Percentiles rank a stretch among this genome's conserved stretches.
Evolutionary conservation across 64 coral and sea anemone genomes (phyloP).

Genomic region (Platygyra sinensis): DNA sequence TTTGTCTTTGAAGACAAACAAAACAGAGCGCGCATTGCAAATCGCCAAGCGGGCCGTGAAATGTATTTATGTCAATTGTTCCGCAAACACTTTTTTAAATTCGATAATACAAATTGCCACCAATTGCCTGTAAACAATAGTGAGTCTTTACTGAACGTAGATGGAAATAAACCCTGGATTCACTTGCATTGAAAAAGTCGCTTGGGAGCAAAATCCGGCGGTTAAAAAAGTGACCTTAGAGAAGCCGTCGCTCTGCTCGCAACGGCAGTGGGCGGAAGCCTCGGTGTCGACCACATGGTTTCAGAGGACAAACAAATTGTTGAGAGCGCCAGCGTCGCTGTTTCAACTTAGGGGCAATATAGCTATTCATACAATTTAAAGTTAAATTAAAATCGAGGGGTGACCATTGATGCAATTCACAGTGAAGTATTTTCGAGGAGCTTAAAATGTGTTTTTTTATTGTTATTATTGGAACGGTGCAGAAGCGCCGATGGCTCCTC

Average conservation of each 20-base stretch:
- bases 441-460: not conserved
- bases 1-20: slow-evolving; percentile 42
- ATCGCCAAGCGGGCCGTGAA: not conserved
- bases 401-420: not conserved
- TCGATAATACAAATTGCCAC: slow-evolving; percentile 18
- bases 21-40: slow-evolving; percentile 17
- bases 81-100: slow-evolving; percentile 39
- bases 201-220: not conserved
- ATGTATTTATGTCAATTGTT: not conserved
- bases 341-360: not conserved
- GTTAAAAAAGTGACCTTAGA: not conserved
- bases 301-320: not conserved
- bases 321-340: not conserved
- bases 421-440: not conserved
- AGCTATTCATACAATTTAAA: not conserved
- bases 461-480: not conserved
- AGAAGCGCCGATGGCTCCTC: not conserved
- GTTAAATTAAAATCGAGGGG: not conserved
- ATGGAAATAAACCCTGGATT: not conserved
- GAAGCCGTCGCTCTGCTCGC: not conserved
- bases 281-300: not conserved
- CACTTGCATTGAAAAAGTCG: not conserved
- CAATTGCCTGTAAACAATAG: not conserved
- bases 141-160: not conserved
- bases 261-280: not conserved